Evolutionary conservation across 2,113 vertebrate genomes (phyloP), one percentile per base, ranked within the genome.

Genomic region (Anhinga rufa): DNA sequence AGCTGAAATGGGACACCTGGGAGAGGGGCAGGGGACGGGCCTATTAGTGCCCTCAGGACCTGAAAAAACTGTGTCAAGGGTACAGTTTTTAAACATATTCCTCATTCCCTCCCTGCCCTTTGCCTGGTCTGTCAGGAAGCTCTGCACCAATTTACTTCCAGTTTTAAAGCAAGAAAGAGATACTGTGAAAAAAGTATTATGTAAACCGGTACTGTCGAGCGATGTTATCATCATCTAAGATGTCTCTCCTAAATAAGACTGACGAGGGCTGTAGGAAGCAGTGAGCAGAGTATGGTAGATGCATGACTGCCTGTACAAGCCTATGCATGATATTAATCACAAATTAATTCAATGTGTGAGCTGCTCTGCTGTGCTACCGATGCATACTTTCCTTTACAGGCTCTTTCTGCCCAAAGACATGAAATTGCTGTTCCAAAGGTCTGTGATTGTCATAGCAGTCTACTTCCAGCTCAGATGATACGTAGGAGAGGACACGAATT

Each of bases 271-370:
- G 60, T 66, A 55, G 61, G 77, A 84, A 79, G 61, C 20, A 62
- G 72, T 0, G 16, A 86, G 81, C 26, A 76, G 86, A 38, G 31
- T 5, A 4, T 36, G 60, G 55, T 72, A 70, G 74, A 87, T 76
- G 81, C 48, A 52, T 87, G 86, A 54, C 48, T 92, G 81, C 61
- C 48, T 46, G 34, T 60, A 76, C 84, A 84, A 82, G 77, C n/a
- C 64, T 60, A 1, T 71, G 64, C 24, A 15, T 48, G 86, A 68
- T 82, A 72, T 48, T 91, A n/a, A 54, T 87, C 57, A 68, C 74
- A 85, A 85, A 82, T 92, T 84, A 74, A 92, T 91, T 87, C 42
- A 31, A 3, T 25, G 52, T 60, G 74, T 89, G 95, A 93, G 61
- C 65, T 44, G 69, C 51, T 68, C 71, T 93, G 65, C 83, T 84